Evolutionary conservation across 2,888 invertebrate genomes (phyloP).

Genomic region (Chrysomela aeneicollis): DNA sequence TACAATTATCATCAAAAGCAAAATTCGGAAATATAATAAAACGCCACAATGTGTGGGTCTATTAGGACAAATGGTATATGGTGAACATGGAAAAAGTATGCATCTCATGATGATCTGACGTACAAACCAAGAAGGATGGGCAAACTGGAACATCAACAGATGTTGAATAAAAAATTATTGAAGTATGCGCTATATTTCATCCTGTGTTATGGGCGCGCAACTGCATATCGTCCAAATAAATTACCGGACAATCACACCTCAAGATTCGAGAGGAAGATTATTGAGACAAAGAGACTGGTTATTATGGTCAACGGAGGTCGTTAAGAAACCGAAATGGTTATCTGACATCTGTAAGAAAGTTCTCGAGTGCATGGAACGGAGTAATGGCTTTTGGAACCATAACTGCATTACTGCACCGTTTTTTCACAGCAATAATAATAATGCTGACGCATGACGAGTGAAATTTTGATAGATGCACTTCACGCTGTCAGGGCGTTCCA

Average conservation of each 20-base stretch:
- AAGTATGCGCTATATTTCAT: no score
- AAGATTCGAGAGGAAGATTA: neutral
- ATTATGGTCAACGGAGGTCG: conserved; percentile 1
- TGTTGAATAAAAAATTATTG: no score
- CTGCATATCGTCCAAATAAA: neutral
- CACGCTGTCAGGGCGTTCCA: neutral
- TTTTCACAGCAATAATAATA: neutral
- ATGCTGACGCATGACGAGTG: neutral
- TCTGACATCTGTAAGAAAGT: conserved; percentile 5
- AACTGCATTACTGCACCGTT: neutral
- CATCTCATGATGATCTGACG: no score
- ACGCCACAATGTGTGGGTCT: no score
- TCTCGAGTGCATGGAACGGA: neutral
- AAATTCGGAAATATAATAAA: no score
- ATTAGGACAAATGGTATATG: no score
- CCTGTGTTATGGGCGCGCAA: no score
- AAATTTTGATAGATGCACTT: neutral
- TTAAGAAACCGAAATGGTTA: conserved; percentile 2
- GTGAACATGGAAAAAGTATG: no score
- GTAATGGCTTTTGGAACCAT: neutral
- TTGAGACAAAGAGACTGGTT: neutral
- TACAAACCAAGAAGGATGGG: no score
- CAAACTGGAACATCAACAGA: no score
- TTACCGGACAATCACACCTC: neutral
- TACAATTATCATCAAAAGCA: no score